These are phyloP conservation scores for Drosophila bocqueti DNA, from an alignment of 1,140 invertebrate species.

Conservation along the genomic window DNA sequence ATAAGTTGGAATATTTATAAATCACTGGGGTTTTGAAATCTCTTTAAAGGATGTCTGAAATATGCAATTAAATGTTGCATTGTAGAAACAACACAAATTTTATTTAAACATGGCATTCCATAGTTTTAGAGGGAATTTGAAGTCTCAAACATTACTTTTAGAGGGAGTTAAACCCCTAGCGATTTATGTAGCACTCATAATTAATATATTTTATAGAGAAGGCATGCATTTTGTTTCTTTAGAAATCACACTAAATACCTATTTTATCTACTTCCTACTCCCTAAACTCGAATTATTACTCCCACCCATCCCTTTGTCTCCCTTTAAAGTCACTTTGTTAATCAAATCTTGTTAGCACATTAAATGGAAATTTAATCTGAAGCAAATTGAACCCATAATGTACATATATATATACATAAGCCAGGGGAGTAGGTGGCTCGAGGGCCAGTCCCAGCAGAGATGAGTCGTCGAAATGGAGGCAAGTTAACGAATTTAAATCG, in stretches of 20 bases:
- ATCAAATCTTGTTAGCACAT: background rate
- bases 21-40: background rate
- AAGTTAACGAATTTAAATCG: slow-evolving; percentile 30
- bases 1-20: background rate
- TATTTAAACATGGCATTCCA: too few species aligned
- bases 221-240: too few species aligned
- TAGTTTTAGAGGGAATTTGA: too few species aligned
- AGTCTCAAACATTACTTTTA: background rate
- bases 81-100: background rate
- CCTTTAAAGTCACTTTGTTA: slow-evolving; percentile 1
- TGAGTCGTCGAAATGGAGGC: slow-evolving; percentile 27
- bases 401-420: too few species aligned
- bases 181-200: too few species aligned
- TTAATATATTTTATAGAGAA: too few species aligned
- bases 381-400: slow-evolving; percentile 12
- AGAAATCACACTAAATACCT: too few species aligned
- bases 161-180: too few species aligned
- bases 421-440: background rate
- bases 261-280: background rate
- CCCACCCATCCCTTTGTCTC: background rate
- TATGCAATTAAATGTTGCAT: background rate
- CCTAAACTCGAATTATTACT: background rate
- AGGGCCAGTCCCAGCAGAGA: slow-evolving; percentile 3
- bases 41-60: background rate
- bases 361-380: slow-evolving; percentile 6